Base-by-base conservation (phyloP, 2,113 vertebrate species). In the Scalopus aquaticus region DNA sequence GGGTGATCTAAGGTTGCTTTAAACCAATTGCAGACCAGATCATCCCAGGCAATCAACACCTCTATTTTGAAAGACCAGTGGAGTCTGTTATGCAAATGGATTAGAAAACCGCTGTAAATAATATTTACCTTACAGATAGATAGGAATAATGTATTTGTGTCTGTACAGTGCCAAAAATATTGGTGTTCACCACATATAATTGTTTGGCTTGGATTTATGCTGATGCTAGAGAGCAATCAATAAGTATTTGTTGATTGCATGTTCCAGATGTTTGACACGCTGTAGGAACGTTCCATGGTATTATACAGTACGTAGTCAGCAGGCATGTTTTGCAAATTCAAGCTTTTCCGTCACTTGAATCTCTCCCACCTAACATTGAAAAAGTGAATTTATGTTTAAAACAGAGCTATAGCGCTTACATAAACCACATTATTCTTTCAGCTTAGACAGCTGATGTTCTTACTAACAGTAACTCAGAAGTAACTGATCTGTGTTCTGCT, bases 241-340 rank as follows among this genome's bases (percentile, higher is more conserved):
- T 10, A 9, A n/a, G 4, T 46, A n/a, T 65, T 44, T 90, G 10
- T 51, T 95, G 72, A 79, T 77, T 42, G 54, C n/a, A 62, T 69
- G 37, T 81, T 90, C 24, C 42, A 94, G 46, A 93, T 96, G 74
- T 85, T 65, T 95, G 54, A 39, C 77, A 70, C 89, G 77, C 35
- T 83, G 1, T 87, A 87, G 65, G n/a, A 39, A 69, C 77, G 8
- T 80, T 60, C 13, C 28, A 73, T 32, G 28, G n/a, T 28, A 5
- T 90, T 77, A 60, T 81, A 22, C 32, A 49, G 15, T 56, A 56
- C 56, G 39, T 22, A 73, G 6, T 67, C 58, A 89, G 60, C 1
- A 90, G 62, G 42, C 10, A 72, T 20, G 42, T 37, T 83, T 93
- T 54, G 79, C 86, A 93, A 92, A 94, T 35, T 11, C 6, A 88